Base-by-base conservation (phyloP, 2,888 invertebrate genomes). In the Drosophila paramelanica region DNA sequence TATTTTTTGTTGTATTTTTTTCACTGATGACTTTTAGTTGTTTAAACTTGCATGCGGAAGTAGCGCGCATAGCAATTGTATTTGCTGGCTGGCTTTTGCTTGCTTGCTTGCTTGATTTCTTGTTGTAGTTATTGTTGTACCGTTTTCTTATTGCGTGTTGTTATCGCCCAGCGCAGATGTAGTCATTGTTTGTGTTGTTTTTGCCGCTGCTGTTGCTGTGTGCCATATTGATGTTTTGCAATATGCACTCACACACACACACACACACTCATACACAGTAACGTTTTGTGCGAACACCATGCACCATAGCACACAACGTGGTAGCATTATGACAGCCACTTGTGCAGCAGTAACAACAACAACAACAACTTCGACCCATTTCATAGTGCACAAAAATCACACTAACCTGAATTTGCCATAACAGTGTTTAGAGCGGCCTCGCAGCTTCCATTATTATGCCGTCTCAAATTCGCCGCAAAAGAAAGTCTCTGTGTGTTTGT, bases 41-140 rank as follows among this genome's bases (percentile, higher is more conserved):
- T 73, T 79, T 73, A 43, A 73, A 87, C 81, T 81, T 84, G 79
- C 81, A 87, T 82, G 83, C 88, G 87, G 88, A 82, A 85, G 84
- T 73, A 77, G 67, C 69, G 72, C 45, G 75, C 68, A 71, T 55
- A 65, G 67, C 71, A 69, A 66, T 68, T 72, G 70, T 71, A 79
- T 75, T 79, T 81, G 71, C 51, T 64, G 51, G 64, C 64, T 55
- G 13, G 33, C 7, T 7, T 51, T 51, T 70, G 59, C 39, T 61
- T 64, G 60, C 49, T 74, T 76, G 66, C 66, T 67, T 31, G 67
- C 23, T 74, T 76, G 66, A 64, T 67, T 31, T 65, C 23, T 51
- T 71, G 51, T 59, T 42, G 52, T 43, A 36, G 42, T 57, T 65
- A 46, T 51, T 64, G 60, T 61, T 60, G 51, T 49, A 68, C 42